Conservation (phyloP, 2,888 invertebrate genomes). For the Falcaria lacertinaria region DNA sequence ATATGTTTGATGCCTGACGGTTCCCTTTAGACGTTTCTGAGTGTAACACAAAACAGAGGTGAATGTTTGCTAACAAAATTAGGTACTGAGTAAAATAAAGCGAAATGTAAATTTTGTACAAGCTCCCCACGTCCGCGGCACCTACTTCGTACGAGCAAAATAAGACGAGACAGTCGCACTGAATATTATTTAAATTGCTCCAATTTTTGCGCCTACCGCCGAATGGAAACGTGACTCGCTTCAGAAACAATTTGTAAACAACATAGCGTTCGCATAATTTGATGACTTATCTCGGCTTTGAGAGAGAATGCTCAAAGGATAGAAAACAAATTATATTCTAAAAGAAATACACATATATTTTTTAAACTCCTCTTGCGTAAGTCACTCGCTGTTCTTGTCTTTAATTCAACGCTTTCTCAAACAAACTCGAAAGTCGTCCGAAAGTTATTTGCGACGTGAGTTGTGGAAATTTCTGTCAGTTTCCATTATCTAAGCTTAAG, state of each 20-base stretch:
- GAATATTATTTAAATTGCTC: conserved; percentile 47
- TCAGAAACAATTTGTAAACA: conserved; percentile 58
- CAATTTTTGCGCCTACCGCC: conserved; percentile 48
- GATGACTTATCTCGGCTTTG: conserved; percentile 53
- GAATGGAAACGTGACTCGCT: conserved; percentile 52
- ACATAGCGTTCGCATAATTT: conserved; percentile 54
- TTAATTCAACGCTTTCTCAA: conserved; percentile 14
- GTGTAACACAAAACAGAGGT: background rate
- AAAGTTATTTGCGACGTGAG: conserved; percentile 18
- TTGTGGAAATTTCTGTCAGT: conserved; percentile 20
- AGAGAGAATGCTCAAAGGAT: conserved; percentile 40
- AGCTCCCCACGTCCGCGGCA: conserved; percentile 9
- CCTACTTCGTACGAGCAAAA: conserved; percentile 24
- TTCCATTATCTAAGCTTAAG: conserved; percentile 23
- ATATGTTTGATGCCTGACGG: too few species aligned
- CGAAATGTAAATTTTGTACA: conserved; percentile 3
- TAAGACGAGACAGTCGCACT: conserved; percentile 20
- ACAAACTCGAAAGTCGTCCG: conserved; percentile 4
- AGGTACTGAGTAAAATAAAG: background rate
- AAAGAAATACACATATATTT: conserved; percentile 25
- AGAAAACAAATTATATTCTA: conserved; percentile 29
- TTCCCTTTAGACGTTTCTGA: background rate
- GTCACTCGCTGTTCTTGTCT: conserved; percentile 7
- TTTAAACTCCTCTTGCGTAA: conserved; percentile 16
- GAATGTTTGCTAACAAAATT: background rate